Evolutionary conservation across 1,140 invertebrate genomes (phyloP), one percentile per base, ranked within the genome.

Genomic region (Ceratosolen solmsi): DNA sequence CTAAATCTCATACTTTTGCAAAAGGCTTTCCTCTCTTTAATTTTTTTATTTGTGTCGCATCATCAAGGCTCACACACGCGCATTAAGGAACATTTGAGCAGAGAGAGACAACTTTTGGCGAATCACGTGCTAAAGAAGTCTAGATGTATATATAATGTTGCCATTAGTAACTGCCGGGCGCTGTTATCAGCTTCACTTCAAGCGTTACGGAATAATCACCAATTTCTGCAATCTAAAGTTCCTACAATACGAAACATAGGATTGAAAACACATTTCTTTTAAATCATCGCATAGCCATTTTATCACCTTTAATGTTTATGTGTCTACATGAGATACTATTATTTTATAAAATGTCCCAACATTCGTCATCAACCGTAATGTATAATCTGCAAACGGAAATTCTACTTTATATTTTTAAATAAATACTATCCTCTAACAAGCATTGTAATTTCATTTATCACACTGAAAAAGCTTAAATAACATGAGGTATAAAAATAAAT

Each of bases 1-100:
- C 72, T 70, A 84, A 71, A 83, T 83, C 49, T 78, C 74, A n/a
- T 8, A 80, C 51, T 75, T 70, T n/a, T 11, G 22, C 22, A n/a
- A 25, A 30, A n/a, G 68, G 25, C 68, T 60, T 80, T 17, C 38
- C 20, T 54, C 25, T 68, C 38, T 78, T 25, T 36, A 30, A 65
- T 60, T 78, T 63, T 9, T 54, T 70, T 56, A 25, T 80, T 33
- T 68, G 51, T 27, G 27, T 65, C 65, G 17, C 41, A 46, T 51
- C 41, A 72, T 51, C 41, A 51, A 41, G 0, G 22, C 17, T 56
- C 72, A 38, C 72, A 36, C 30, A 74, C 70, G 33, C 56, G 0
- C 49, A 38, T 41, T 46, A 4, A 17, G 11, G 27, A 65, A 36
- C 17, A 63, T 63, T 65, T 65, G 0, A 65, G 33, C 11, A 36